phyloP scores from a whole-genome alignment of 92 coral and sea anemone species.

The Umimayanthus kanabou region DNA sequence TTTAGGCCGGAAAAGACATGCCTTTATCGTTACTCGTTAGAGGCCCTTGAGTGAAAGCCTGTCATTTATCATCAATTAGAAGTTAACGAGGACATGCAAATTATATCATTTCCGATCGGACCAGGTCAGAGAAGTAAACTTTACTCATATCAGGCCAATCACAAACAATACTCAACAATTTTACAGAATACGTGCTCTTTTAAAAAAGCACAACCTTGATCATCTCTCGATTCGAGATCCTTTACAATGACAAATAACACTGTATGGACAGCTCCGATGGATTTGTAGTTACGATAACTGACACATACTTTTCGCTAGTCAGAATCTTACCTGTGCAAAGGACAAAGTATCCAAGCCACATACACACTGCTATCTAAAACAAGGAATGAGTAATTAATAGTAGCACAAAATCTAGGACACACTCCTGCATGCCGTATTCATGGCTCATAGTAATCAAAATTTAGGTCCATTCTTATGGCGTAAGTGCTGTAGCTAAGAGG shows the following conservation, averaged over 20 bases:
- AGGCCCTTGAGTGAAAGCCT: background rate
- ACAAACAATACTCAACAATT: background rate
- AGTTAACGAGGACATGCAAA: background rate
- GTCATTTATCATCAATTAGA: background rate
- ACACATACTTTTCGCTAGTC: no score
- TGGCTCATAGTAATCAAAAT: background rate
- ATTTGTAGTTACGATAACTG: no score
- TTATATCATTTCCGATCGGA: conserved; percentile 3
- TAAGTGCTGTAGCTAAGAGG: background rate
- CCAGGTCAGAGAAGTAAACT: conserved; percentile 3
- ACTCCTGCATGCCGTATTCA: background rate
- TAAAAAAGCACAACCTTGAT: conserved; percentile 1
- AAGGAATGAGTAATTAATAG: conserved; percentile 5
- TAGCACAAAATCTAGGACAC: background rate
- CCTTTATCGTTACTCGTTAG: no score
- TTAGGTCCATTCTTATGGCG: conserved; percentile 3
- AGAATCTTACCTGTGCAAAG: no score
- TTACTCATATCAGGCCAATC: background rate
- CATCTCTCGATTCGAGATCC: background rate
- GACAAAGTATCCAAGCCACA: conserved; percentile 4
- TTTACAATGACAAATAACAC: background rate
- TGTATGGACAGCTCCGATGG: background rate
- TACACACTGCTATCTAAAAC: conserved; percentile 3
- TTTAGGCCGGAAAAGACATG: no score
- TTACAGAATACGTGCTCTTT: background rate